Evolutionary conservation across 2,888 invertebrate genomes (phyloP), one percentile per base, ranked within the genome.

Genomic region (Agrotis segetum): DNA sequence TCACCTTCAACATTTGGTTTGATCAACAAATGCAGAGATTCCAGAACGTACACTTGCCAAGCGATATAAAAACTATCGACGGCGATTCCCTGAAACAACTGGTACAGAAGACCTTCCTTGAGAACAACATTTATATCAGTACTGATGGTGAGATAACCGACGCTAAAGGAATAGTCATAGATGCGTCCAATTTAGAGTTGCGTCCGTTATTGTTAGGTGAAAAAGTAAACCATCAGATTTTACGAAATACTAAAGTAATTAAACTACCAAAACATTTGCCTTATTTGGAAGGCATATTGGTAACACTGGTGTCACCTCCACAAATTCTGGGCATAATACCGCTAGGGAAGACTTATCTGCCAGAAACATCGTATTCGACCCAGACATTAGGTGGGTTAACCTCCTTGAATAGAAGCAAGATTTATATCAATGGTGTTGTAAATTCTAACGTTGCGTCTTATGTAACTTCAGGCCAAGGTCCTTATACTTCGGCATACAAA

Each of bases 241-340:
- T 85, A 40, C 58, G 81, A 71, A 74, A 82, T 59, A 49, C 60
- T 9, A 58, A 44, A 13, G 11, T 24, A 9, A 44, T 83, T 9
- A 61, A n/a, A 52, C 17, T 85, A 1, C 72, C 74, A 1, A 79
- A 81, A 66, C 50, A 85, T 59, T 74, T 84, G 13, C 87, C 89
- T 0, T 91, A 89, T 68, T 77, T 92, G 44, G 88, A 93, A 85
- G 90, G 89, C 9, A 71, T 93, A 71, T 81, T 94, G 3, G 77
- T 94, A 1, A 88, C 89, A 11, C 74, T 88, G 17, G 70, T 81
- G 3, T 60, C 88, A 56, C 93, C 94, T 6, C 86, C 88, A 14
- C 90, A 85, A 69, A 81, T 93, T 67, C 80, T 94, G 55, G 93
- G 92, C 1, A 85, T 93, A 16, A 88, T 94, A 74, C 92, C 93